phyloP scores from a whole-genome alignment of 2,888 invertebrate genomes.

The Blastobasis adustella region DNA sequence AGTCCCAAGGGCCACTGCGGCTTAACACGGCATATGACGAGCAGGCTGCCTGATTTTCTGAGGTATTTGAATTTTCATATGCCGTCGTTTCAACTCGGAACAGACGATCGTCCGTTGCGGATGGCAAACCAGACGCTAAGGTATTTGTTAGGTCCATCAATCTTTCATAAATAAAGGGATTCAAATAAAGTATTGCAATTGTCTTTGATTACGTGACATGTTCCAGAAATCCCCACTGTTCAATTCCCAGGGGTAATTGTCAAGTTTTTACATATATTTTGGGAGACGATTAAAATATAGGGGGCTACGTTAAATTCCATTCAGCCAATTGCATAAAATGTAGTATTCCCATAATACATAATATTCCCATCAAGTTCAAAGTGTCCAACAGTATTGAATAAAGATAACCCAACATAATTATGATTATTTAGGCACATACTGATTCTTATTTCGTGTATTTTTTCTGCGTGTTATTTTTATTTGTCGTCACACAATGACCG shows the following conservation, averaged over 20 bases:
- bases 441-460: neutral
- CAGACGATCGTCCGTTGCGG: conserved; percentile 35
- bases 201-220: too few species aligned
- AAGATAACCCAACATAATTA: neutral
- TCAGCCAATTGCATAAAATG: too few species aligned
- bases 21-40: conserved; percentile 18
- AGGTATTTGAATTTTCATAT: conserved; percentile 60
- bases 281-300: too few species aligned
- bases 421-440: neutral
- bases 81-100: conserved; percentile 27
- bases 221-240: too few species aligned
- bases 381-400: neutral
- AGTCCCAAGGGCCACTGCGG: too few species aligned
- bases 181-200: too few species aligned
- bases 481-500: conserved; percentile 32
- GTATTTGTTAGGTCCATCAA: conserved; percentile 59
- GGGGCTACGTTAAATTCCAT: too few species aligned
- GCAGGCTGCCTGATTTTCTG: conserved; percentile 51
- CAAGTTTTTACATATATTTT: too few species aligned
- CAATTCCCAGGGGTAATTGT: too few species aligned
- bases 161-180: too few species aligned
- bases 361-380: neutral
- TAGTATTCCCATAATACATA: too few species aligned
- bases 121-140: conserved; percentile 43
- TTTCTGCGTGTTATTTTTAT: conserved; percentile 11